Evolutionary conservation across 2,888 invertebrate genomes (phyloP).

Genomic region (Catocala nupta): DNA sequence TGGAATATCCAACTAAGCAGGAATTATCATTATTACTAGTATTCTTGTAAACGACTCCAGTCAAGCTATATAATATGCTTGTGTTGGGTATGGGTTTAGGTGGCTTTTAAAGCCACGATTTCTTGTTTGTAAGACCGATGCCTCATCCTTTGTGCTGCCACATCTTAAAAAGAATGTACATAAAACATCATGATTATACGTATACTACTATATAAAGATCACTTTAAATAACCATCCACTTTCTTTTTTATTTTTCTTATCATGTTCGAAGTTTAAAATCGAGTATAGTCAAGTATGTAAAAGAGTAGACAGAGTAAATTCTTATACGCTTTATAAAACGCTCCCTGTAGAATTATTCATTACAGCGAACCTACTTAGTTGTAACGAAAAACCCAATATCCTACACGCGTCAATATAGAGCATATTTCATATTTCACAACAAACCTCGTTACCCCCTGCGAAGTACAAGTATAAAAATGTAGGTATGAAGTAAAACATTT

Average conservation of each 20-base stretch:
- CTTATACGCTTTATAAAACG: constrained; percentile 16
- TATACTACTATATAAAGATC: no score
- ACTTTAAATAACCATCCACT: not conserved
- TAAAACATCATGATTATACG: no score
- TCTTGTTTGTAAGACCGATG: no score
- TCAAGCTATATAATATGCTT: no score
- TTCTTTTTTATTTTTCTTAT: not conserved
- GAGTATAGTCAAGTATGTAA: not conserved
- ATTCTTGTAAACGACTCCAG: no score
- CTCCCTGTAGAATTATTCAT: constrained; percentile 30
- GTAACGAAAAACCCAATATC: constrained; percentile 39
- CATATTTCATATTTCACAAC: constrained; percentile 37
- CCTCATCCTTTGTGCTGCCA: no score
- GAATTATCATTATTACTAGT: no score
- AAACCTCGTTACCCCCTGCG: constrained; percentile 20
- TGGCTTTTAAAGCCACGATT: no score
- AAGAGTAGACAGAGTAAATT: not conserved
- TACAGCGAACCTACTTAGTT: constrained; percentile 25
- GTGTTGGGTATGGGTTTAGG: no score
- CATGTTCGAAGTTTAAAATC: not conserved
- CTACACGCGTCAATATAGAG: constrained; percentile 22
- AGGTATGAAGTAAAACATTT: constrained; percentile 29
- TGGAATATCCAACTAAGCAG: no score
- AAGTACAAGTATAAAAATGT: constrained; percentile 38
- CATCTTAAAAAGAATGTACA: no score